Base-by-base conservation (phyloP, 1,140 invertebrate genomes). In the Meloidogyne hapla region DNA sequence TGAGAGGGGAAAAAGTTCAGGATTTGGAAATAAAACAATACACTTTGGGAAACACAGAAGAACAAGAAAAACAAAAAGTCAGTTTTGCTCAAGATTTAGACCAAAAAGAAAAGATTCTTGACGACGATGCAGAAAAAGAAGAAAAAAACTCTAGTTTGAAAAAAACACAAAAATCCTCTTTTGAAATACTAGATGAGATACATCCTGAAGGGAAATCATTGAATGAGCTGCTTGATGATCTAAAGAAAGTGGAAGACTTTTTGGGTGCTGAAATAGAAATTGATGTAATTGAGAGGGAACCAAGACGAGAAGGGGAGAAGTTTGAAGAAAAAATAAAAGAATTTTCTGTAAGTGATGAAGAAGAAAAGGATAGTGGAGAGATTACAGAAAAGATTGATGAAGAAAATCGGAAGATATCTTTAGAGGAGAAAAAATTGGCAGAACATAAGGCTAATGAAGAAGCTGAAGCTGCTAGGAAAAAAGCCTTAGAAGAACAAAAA, bases 401-500 rank as follows among this genome's bases (percentile, higher is more conserved):
- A 26, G 40, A 70, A 63, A 62, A n/a, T 8, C 12, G 45, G 18
- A 62, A 18, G 5, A 40, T 9, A 25, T 40, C 21, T 2, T 26
- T 73, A 9, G 48, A 25, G 64, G 61, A 73, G 56, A 73, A 73
- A 12, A 72, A 10, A 33, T 18, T 73, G 0, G 61, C 45, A 18
- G 61, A 73, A 63, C 28, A 38, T n/a, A 62, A 8, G 23, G 56
- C 48, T 18, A 73, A 45, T 26, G 26, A 73, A 13, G 56, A 73
- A 10, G 71, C 71, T 26, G 61, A 73, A 56, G 61, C 45, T 18
- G 61, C 71, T 18, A 33, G 40, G 33, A 73, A 63, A n/a, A 62
- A 38, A 42, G 61, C 71, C 4, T 25, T 40, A 40, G 61, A 63
- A 48, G 71, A 63, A 23, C 45, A 33, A 25, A 42, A 21, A 1